Evolutionary conservation across 2,888 invertebrate species (phyloP).

Genomic region (Pristionchus entomophagus): DNA sequence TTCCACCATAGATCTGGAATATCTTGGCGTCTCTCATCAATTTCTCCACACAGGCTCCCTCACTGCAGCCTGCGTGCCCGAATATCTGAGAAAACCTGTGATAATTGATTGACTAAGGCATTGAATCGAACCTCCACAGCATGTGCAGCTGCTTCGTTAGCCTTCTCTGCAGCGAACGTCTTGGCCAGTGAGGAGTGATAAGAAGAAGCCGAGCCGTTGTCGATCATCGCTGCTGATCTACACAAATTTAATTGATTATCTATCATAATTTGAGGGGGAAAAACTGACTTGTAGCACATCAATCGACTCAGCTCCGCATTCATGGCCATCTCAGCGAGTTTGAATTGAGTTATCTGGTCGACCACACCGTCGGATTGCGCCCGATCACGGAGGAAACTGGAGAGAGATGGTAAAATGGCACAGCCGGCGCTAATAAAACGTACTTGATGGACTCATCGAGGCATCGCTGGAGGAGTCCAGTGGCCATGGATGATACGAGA

Average conservation of each 20-base stretch:
- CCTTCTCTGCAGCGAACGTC: conserved; percentile 90
- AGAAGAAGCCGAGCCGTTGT: conserved; percentile 77
- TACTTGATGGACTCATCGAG: conserved; percentile 90
- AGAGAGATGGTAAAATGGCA: conserved; percentile 74
- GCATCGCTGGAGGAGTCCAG: conserved; percentile 90
- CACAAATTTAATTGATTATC: background rate
- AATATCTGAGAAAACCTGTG: conserved; percentile 56
- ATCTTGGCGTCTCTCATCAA: conserved; percentile 98
- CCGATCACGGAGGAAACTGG: conserved; percentile 1
- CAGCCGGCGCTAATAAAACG: background rate
- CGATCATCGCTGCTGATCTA: conserved; percentile 77
- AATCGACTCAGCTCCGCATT: conserved; percentile 90
- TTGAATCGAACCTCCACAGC: conserved; percentile 83
- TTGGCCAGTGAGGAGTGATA: conserved; percentile 94
- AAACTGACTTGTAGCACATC: conserved; percentile 84
- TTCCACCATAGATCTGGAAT: conserved; percentile 97
- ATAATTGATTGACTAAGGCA: background rate
- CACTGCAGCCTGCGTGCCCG: conserved; percentile 83
- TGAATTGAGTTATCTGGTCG: conserved; percentile 88
- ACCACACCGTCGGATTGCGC: background rate
- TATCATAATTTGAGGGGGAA: background rate
- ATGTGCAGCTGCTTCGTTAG: conserved; percentile 92
- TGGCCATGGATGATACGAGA: conserved; percentile 93
- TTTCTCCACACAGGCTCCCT: conserved; percentile 96
- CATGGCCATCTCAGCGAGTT: conserved; percentile 95